Percentiles rank a stretch among this genome's conserved stretches.
Evolutionary conservation across 2,797 vertebrate genomes (phyloP).

Genomic region (Eremophila alpestris): DNA sequence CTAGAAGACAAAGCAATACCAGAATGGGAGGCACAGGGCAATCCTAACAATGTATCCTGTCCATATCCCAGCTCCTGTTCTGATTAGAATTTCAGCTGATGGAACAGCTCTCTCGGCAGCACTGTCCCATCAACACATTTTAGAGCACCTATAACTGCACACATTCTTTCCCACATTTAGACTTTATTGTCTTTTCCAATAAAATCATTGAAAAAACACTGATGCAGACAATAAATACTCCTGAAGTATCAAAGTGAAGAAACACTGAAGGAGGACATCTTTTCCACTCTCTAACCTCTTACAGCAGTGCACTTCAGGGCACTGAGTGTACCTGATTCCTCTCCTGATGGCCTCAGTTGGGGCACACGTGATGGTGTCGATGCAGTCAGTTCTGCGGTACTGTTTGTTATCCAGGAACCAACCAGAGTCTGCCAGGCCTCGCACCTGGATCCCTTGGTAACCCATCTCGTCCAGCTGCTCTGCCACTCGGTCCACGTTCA

Average conservation of each 20-base stretch:
- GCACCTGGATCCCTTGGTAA: slow-evolving; percentile 88
- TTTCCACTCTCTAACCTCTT: background rate
- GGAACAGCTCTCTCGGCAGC: background rate
- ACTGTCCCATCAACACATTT: background rate
- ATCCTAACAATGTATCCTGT: background rate
- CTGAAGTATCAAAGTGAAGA: background rate
- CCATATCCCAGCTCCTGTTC: background rate
- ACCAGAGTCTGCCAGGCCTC: slow-evolving; percentile 93
- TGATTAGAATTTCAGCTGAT: background rate
- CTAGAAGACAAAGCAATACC: slow-evolving; percentile 65
- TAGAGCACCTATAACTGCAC: background rate
- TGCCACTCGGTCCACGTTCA: slow-evolving; percentile 93
- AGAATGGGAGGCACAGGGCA: background rate
- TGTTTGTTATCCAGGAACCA: slow-evolving; percentile 99
- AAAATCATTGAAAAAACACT: background rate
- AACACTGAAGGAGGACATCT: background rate
- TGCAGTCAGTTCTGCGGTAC: slow-evolving; percentile 89
- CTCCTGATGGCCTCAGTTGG: slow-evolving; percentile 79
- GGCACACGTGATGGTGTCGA: slow-evolving; percentile 85
- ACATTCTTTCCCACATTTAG: background rate
- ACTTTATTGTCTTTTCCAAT: background rate
- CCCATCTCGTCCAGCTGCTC: slow-evolving; percentile 90
- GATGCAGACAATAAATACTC: background rate
- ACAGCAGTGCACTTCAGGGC: background rate
- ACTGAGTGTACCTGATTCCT: slow-evolving; percentile 73